Evolutionary conservation across 1,140 invertebrate species (phyloP), one percentile per base, ranked within the genome.

Genomic region (Coelopa frigida): DNA sequence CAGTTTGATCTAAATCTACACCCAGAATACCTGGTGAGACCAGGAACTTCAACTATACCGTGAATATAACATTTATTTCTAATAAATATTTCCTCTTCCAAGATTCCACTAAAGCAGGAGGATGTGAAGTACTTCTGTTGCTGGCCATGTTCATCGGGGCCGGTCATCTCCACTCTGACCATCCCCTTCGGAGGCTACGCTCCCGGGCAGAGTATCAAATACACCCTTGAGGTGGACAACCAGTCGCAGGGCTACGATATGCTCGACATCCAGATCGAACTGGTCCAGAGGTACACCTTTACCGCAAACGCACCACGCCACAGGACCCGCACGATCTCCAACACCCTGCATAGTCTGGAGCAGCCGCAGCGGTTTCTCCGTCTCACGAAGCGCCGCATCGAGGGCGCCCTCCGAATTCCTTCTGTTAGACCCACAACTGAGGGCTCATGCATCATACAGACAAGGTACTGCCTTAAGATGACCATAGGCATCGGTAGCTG

Each of bases 1-100:
- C 76, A 79, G 6, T 75, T 84, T 36, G 83, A 88, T 70, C 76
- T 88, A n/a, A 88, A 87, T 66, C 68, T 73, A 56, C 74, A 77
- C 31, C 50, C 65, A 3, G 51, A 60, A 10, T 43, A 57, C 27
- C 27, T 62, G 48, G 61, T 64, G 14, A 50, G 52, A n/a, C n/a
- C n/a, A n/a, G n/a, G n/a, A n/a, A n/a, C n/a, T n/a, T n/a, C n/a
- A n/a, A n/a, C n/a, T n/a, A n/a, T n/a, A n/a, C n/a, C n/a, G n/a
- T n/a, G n/a, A n/a, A n/a, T n/a, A n/a, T n/a, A n/a, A n/a, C n/a
- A n/a, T n/a, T n/a, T n/a, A 8, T 14, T 40, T 24, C 22, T 35
- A 10, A 35, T 35, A 6, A 5, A 6, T 36, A 18, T 24, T 8
- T 24, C 14, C 17, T 17, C 14, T 29, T 10, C 8, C 8, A 8